phyloP scores from a whole-genome alignment of 2,888 invertebrate species.

The Sialis lutaria region DNA sequence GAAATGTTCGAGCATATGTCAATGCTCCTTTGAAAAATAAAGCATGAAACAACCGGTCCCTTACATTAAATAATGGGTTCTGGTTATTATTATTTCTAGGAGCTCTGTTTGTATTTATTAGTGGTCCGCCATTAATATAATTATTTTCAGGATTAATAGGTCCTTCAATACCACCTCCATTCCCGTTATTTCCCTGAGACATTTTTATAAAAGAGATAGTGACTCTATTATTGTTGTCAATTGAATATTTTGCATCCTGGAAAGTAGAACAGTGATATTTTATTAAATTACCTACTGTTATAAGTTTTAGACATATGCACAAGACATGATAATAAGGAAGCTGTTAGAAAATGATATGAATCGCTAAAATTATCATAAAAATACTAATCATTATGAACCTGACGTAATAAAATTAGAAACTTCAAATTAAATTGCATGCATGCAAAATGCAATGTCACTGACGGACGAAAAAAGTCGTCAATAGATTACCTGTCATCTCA shows the following conservation, averaged over 20 bases:
- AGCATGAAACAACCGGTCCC: constrained; percentile 87
- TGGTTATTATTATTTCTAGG: constrained; percentile 40
- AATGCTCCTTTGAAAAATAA: constrained; percentile 85
- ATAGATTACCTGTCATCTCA: not conserved
- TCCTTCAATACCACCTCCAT: constrained; percentile 6
- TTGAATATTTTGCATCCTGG: not conserved
- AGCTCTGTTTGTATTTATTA: constrained; percentile 33
- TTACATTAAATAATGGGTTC: constrained; percentile 66
- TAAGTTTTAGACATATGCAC: too few relatives aligned
- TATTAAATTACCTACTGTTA: too few relatives aligned
- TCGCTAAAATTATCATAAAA: too few relatives aligned
- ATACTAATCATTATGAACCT: not conserved
- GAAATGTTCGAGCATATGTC: constrained; percentile 82
- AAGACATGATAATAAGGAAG: too few relatives aligned
- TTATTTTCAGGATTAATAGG: constrained; percentile 32
- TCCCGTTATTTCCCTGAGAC: constrained; percentile 4
- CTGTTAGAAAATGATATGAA: too few relatives aligned
- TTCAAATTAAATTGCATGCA: not conserved
- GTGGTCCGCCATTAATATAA: constrained; percentile 33
- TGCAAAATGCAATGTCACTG: not conserved
- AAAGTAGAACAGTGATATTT: not conserved
- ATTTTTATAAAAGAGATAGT: not conserved
- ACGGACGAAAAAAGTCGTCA: not conserved
- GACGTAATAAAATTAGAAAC: not conserved
- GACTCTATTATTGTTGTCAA: not conserved